Base-by-base conservation (phyloP, 1,140 invertebrate species). In the Centruroides vittatus region DNA sequence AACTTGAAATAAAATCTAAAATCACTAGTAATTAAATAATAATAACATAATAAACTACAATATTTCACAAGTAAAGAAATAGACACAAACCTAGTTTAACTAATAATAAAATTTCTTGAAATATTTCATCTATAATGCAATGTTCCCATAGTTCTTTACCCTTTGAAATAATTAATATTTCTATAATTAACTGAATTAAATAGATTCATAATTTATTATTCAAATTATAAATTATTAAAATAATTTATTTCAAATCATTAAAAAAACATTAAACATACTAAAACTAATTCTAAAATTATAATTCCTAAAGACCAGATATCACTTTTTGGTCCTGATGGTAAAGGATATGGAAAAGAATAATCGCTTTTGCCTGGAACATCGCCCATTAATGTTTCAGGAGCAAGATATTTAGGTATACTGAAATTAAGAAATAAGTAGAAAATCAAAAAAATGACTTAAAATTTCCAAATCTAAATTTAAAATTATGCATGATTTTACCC, bases 281-380 rank as follows among this genome's bases (percentile, higher is more conserved):
- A 73, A 66, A 84, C 74, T 11, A 89, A 71, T 75, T 96, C 90
- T 4, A 86, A 76, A 46, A 95, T 70, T 51, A 97, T 84, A 35
- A 97, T 84, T 53, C 89, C 93, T 59, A 95, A 74, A 4, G 89
- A 86, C 93, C 93, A 98, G 7, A 91, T 80, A 77, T 97, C 93
- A 51, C 82, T 82, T 75, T 90, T 86, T 4, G 80, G 78, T 47
- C 72, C 70, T n/a, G 64, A 60, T 41, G 41, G 41, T 41, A 41
- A 41, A 41, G 41, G 41, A 41, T 6, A 41, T 53, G 64, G 34
- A 12, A 55, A 57, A 47, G 48, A 36, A 60, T 35, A 47, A n/a
- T 59, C 41, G 12, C 54, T 35, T 49, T 65, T 49, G 59, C 66
- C 54, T 66, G 68, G 53, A 11, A 57, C 23, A 9, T 68, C 70